These are phyloP conservation scores for Penaeus monodon DNA, from an alignment of 2,888 invertebrate species.

Conservation along the genomic window DNA sequence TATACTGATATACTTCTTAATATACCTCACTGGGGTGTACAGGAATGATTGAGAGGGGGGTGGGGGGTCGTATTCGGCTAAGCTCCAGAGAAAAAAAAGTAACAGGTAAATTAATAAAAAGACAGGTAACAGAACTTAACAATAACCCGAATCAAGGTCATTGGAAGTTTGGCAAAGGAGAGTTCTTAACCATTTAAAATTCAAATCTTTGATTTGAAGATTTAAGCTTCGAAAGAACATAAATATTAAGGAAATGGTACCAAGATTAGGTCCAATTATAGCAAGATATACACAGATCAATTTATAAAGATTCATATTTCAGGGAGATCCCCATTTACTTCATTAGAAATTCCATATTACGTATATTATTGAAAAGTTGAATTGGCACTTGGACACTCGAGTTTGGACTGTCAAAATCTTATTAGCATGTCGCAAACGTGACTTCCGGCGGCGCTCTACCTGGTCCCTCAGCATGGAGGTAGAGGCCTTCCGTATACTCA, in stretches of 20 bases:
- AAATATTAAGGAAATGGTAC: conserved; percentile 54
- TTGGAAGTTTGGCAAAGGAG: conserved; percentile 52
- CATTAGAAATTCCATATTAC: conserved; percentile 61
- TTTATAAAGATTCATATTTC: conserved; percentile 56
- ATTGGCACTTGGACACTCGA: conserved; percentile 62
- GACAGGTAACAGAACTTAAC: conserved; percentile 41
- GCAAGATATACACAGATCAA: conserved; percentile 59
- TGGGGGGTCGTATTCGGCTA: conserved; percentile 50
- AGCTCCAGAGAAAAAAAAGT: conserved; percentile 42
- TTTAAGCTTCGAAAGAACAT: conserved; percentile 48
- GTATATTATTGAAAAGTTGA: conserved; percentile 56
- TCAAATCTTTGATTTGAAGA: conserved; percentile 51
- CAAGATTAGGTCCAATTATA: conserved; percentile 58
- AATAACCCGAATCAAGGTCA: conserved; percentile 43
- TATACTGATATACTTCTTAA: conserved; percentile 23
- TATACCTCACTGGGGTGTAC: conserved; percentile 54
- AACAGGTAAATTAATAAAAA: conserved; percentile 36
- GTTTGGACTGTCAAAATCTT: conserved; percentile 53
- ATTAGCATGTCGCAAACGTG: conserved; percentile 17
- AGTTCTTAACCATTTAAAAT: conserved; percentile 39
- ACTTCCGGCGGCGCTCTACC: conserved; percentile 5
- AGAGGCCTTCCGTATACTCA: conserved; percentile 3
- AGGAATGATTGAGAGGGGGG: conserved; percentile 54
- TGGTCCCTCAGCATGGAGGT: conserved; percentile 2
- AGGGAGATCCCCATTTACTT: conserved; percentile 50